Conservation (phyloP, 1,140 invertebrate genomes). For the Macrocentrus cingulum region DNA sequence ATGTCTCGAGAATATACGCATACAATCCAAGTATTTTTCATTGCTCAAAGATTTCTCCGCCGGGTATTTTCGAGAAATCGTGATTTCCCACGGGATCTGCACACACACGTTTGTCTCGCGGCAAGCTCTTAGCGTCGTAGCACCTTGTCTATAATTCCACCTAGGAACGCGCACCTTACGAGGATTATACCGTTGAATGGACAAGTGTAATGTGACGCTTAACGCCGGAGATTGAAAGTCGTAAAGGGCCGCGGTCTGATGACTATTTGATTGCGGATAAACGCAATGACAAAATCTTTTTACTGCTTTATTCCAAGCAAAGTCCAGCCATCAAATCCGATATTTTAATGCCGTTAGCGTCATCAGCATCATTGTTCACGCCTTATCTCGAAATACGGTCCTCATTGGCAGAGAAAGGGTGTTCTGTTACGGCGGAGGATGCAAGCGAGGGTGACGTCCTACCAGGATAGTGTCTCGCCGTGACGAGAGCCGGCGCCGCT, state of each 20-base stretch:
- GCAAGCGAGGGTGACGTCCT: slow-evolving; percentile 3
- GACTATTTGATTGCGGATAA: background rate
- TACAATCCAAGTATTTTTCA: too few relatives aligned
- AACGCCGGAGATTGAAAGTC: too few relatives aligned
- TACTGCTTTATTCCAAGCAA: too few relatives aligned
- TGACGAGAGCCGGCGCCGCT: slow-evolving; percentile 19
- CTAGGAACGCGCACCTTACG: background rate
- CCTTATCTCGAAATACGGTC: too few relatives aligned
- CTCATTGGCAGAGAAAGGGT: slow-evolving; percentile 4
- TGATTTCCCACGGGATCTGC: slow-evolving; percentile 15
- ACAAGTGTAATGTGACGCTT: slow-evolving; percentile 4
- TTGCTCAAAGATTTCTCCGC: background rate
- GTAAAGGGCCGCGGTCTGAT: too few relatives aligned
- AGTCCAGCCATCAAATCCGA: too few relatives aligned
- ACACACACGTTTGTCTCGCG: slow-evolving; percentile 9
- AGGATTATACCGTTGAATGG: slow-evolving; percentile 6
- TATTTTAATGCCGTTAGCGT: too few relatives aligned
- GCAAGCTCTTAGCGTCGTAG: too few relatives aligned
- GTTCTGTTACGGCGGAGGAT: background rate
- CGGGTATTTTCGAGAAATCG: slow-evolving; percentile 4
- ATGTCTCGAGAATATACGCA: too few relatives aligned
- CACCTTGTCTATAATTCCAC: background rate
- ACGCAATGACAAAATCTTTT: background rate
- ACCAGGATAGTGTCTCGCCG: slow-evolving; percentile 13
- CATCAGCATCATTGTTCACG: slow-evolving; percentile 7